These are phyloP conservation scores for Gastrophysa polygoni DNA, from an alignment of 2,888 invertebrate species.

Conservation along the genomic window DNA sequence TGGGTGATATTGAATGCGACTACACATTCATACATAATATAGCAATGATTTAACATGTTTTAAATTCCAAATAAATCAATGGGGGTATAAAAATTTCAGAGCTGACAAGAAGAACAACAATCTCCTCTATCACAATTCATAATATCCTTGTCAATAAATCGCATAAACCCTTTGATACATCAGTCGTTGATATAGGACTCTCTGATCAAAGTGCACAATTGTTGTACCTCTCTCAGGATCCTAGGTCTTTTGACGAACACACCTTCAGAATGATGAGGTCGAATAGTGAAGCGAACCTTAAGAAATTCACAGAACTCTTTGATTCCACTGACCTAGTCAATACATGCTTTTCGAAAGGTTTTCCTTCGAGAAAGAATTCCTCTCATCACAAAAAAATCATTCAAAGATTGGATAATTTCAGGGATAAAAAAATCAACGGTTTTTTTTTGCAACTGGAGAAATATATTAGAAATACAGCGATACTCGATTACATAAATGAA, in stretches of 20 bases:
- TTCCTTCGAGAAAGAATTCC: neutral
- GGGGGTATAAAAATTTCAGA: neutral
- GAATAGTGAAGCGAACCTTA: neutral
- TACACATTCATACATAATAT: too few relatives aligned
- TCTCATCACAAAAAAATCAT: neutral
- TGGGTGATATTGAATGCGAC: too few relatives aligned
- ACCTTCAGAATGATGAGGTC: neutral
- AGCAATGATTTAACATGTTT: too few relatives aligned
- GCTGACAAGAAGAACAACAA: neutral
- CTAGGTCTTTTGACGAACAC: neutral
- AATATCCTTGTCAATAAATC: too few relatives aligned
- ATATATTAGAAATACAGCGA: too few relatives aligned
- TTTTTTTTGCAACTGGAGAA: too few relatives aligned
- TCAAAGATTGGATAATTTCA: neutral
- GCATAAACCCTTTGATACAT: neutral
- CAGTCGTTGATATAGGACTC: neutral
- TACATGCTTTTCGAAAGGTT: neutral
- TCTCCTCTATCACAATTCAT: neutral
- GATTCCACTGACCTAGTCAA: neutral
- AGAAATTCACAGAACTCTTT: neutral
- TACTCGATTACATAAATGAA: too few relatives aligned
- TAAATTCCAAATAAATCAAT: too few relatives aligned
- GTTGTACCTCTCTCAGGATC: neutral
- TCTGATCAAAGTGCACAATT: constrained; percentile 1
- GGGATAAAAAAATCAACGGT: neutral